Evolutionary conservation across 2,888 invertebrate species (phyloP).

Genomic region (Erebia ligea): DNA sequence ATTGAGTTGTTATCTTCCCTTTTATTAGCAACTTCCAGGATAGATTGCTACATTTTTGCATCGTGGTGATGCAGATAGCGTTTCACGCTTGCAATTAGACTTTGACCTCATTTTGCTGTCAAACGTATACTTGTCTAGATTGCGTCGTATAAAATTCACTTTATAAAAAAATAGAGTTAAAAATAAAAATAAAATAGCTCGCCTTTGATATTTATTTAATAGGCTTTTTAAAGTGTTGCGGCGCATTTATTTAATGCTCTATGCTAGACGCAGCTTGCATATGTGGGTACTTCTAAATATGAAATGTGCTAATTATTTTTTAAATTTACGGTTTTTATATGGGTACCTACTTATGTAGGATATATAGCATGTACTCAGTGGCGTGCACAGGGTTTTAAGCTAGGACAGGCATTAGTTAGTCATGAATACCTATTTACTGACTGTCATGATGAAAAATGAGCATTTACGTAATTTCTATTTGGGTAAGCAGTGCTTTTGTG

Average conservation of each 20-base stretch:
- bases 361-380: no score
- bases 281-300: not conserved
- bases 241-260: not conserved
- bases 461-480: no score
- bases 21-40: no score
- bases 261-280: not conserved
- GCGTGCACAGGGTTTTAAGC: no score
- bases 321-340: no score
- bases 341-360: no score
- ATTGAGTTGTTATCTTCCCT: no score
- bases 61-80: not conserved
- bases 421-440: no score
- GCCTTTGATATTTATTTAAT: not conserved
- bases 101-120: not conserved
- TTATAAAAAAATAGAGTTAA: not conserved
- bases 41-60: no score
- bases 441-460: no score
- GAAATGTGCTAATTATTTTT: not conserved
- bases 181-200: not conserved
- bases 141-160: not conserved
- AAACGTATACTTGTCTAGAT: not conserved
- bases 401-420: no score
- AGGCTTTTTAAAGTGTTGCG: not conserved
- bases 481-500: no score
- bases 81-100: not conserved